These are phyloP conservation scores for Barypeithes pellucidus DNA, from an alignment of 2,888 invertebrate genomes.

Conservation along the genomic window DNA sequence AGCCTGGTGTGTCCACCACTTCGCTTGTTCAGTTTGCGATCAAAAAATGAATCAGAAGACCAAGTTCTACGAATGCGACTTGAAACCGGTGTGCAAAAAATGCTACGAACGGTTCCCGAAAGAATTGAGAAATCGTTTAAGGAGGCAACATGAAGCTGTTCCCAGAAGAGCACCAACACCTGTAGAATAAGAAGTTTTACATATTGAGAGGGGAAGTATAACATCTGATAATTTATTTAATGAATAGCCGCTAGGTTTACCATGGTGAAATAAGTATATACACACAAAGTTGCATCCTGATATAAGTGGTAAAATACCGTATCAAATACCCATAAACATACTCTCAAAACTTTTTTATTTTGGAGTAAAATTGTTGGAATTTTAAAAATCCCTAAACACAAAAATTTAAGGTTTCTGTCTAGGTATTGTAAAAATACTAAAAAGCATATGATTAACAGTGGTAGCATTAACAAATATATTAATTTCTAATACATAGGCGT, in stretches of 20 bases:
- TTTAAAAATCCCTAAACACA: too few relatives aligned
- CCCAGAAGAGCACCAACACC: conserved; percentile 58
- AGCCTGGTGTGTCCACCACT: conserved; percentile 99
- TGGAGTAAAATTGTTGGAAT: too few relatives aligned
- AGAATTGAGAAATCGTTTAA: conserved; percentile 93
- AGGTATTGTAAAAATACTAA: neutral
- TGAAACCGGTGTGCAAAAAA: conserved; percentile 98
- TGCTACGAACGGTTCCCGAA: conserved; percentile 98
- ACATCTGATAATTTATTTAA: conserved; percentile 18
- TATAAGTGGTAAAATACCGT: too few relatives aligned
- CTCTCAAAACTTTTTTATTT: too few relatives aligned
- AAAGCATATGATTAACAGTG: neutral
- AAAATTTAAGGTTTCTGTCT: too few relatives aligned
- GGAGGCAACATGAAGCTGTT: conserved; percentile 86
- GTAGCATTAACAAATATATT: too few relatives aligned
- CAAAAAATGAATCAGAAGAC: conserved; percentile 96
- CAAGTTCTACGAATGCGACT: conserved; percentile 99
- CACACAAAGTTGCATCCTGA: too few relatives aligned
- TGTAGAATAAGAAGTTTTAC: conserved; percentile 40
- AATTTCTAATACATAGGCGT: too few relatives aligned
- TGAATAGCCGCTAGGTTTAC: neutral
- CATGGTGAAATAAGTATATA: too few relatives aligned
- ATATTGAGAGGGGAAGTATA: neutral
- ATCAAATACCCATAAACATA: too few relatives aligned
- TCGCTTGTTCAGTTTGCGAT: conserved; percentile 98